These are phyloP conservation scores for Physocephala rufipes DNA, from an alignment of 2,888 invertebrate genomes.

Conservation along the genomic window DNA sequence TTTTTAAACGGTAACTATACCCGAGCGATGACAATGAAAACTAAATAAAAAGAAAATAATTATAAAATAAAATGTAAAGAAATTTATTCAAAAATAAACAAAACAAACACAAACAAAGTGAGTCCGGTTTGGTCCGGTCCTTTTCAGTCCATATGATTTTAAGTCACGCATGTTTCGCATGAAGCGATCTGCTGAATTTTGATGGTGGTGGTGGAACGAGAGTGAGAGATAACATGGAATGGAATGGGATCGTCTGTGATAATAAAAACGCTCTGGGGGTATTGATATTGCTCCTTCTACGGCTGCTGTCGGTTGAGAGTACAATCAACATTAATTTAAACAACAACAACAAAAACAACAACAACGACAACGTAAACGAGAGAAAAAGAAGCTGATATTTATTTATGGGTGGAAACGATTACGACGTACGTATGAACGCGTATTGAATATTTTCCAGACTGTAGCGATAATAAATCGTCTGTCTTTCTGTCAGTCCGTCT, in stretches of 20 bases:
- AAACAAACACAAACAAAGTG: background rate
- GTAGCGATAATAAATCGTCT: too few species aligned
- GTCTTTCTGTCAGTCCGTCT: too few species aligned
- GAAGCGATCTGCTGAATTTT: background rate
- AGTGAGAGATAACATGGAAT: background rate
- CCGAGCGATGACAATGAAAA: background rate
- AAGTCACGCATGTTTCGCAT: conserved; percentile 11
- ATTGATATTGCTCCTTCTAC: background rate
- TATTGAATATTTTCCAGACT: background rate
- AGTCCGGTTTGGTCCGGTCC: background rate
- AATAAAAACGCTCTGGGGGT: background rate
- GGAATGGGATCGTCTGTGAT: conserved; percentile 19
- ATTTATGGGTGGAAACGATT: background rate
- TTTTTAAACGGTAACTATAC: background rate
- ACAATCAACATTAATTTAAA: conserved; percentile 3
- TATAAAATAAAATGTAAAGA: conserved; percentile 3
- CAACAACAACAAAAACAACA: conserved; percentile 8
- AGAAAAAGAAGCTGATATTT: conserved; percentile 8
- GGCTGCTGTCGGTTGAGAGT: background rate
- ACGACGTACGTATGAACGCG: conserved; percentile 4
- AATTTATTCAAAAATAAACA: background rate
- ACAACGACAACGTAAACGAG: conserved; percentile 4
- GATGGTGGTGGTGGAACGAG: background rate
- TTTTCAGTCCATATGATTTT: background rate
- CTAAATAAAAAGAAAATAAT: background rate